Evolutionary conservation across 2,113 vertebrate species (phyloP).

Genomic region (Myotis brandtii): DNA sequence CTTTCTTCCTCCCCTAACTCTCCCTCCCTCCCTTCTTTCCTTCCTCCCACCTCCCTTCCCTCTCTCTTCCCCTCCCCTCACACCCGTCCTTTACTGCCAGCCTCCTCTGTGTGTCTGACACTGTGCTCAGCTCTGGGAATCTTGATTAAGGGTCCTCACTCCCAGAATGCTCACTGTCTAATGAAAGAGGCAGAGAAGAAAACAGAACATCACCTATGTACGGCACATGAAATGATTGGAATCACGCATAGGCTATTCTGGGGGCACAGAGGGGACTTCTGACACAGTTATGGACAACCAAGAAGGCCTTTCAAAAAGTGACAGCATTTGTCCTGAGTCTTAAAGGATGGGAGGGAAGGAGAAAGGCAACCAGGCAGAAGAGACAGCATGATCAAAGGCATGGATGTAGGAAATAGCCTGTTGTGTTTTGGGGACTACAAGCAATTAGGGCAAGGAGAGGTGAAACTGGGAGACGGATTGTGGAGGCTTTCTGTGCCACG

Average conservation of each 20-base stretch:
- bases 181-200: background rate
- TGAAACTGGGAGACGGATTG: background rate
- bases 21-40: background rate
- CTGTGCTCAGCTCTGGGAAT: background rate
- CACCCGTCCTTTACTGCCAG: background rate
- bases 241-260: background rate
- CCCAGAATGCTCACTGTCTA: background rate
- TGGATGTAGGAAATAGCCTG: background rate
- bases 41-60: background rate
- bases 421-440: background rate
- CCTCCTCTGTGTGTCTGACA: background rate
- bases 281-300: background rate
- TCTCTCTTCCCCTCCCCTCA: background rate
- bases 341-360: background rate
- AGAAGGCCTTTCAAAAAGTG: constrained; percentile 6
- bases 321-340: background rate
- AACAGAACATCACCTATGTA: background rate
- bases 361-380: background rate
- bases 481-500: background rate
- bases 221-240: background rate
- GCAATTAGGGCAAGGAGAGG: background rate
- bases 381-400: background rate
- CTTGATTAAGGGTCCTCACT: background rate
- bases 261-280: background rate
- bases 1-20: background rate